phyloP scores from a whole-genome alignment of 2,888 invertebrate genomes.

The Netelia fuscicornis region DNA sequence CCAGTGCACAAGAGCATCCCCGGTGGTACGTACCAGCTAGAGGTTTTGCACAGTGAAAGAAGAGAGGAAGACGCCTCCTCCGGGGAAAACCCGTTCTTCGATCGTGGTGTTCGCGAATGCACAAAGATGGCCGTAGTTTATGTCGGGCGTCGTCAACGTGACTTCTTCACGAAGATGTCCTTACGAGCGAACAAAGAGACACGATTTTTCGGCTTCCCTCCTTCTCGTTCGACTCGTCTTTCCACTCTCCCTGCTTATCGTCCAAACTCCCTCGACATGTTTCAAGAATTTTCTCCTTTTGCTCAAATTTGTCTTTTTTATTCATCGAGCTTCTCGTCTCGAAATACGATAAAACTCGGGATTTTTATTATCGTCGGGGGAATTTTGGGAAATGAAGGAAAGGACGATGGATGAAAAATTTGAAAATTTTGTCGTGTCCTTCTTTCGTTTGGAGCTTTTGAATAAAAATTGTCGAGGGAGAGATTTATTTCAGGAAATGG shows the following conservation, averaged over 20 bases:
- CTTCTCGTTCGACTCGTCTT: constrained; percentile 14
- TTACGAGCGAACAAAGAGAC: constrained; percentile 25
- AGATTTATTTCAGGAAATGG: constrained; percentile 6
- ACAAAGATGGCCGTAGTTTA: constrained; percentile 71
- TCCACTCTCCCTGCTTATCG: constrained; percentile 19
- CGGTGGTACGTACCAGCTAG: constrained; percentile 34
- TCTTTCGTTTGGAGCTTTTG: too few relatives aligned
- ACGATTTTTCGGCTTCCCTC: not conserved
- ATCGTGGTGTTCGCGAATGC: constrained; percentile 23
- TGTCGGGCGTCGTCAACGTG: constrained; percentile 60
- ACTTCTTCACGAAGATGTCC: constrained; percentile 29
- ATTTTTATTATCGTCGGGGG: too few relatives aligned
- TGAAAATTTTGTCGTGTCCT: too few relatives aligned
- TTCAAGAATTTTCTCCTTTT: too few relatives aligned
- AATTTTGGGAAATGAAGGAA: too few relatives aligned
- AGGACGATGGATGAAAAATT: too few relatives aligned
- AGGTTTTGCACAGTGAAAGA: constrained; percentile 58
- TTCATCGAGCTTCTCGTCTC: too few relatives aligned
- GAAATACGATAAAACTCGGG: too few relatives aligned
- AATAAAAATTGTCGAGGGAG: not conserved
- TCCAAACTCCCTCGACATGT: too few relatives aligned
- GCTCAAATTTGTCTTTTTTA: not conserved
- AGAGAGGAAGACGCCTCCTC: constrained; percentile 42
- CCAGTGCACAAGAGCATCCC: constrained; percentile 30
- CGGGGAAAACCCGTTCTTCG: constrained; percentile 70